These are phyloP conservation scores for Petroica traversi DNA, from an alignment of 2,113 vertebrate genomes.

Conservation along the genomic window DNA sequence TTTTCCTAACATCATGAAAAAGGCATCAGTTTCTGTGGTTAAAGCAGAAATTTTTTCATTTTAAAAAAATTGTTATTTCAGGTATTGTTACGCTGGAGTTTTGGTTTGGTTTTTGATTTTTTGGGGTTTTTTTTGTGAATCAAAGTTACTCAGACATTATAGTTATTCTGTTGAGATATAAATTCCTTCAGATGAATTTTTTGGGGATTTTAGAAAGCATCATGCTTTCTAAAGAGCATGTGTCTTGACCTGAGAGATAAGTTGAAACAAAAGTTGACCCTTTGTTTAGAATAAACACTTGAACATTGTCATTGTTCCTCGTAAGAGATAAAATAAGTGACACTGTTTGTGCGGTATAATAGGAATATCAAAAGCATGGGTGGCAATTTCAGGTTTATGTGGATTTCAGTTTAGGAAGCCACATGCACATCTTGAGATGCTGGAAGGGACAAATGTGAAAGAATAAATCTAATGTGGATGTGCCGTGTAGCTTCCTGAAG, in stretches of 20 bases:
- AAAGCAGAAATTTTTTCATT: background rate
- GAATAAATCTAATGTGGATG: background rate
- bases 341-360: background rate
- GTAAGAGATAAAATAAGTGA: background rate
- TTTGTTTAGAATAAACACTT: background rate
- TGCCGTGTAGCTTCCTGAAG: background rate
- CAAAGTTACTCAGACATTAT: background rate
- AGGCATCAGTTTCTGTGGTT: background rate
- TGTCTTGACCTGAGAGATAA: background rate
- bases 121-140: background rate
- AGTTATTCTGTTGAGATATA: background rate
- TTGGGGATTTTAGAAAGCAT: background rate
- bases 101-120: rapidly evolving
- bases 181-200: background rate
- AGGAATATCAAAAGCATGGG: background rate
- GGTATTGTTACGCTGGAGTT: background rate
- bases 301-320: background rate
- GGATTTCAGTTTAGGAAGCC: background rate
- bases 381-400: background rate
- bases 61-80: background rate
- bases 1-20: too few relatives aligned
- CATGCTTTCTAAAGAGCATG: background rate
- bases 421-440: background rate
- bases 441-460: background rate
- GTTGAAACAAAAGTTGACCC: background rate